Evolutionary conservation across 2,888 invertebrate genomes (phyloP).

Genomic region (Melanostoma mellinum): DNA sequence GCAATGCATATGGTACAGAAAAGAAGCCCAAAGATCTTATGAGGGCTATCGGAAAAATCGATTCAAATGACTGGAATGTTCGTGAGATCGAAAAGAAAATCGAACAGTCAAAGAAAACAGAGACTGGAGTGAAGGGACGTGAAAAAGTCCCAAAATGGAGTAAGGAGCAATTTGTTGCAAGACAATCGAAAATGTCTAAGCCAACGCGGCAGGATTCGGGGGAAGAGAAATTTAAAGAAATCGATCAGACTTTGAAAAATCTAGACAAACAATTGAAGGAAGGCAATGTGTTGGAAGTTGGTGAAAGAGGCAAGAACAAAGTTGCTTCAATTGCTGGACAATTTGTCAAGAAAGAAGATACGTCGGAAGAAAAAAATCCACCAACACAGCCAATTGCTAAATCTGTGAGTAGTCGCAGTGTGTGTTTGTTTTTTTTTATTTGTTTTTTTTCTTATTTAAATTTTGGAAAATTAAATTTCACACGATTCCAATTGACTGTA

Average conservation of each 20-base stretch:
- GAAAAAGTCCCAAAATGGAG: constrained; percentile 96
- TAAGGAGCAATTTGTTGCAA: constrained; percentile 88
- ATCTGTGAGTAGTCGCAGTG: constrained; percentile 81
- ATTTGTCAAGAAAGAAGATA: constrained; percentile 83
- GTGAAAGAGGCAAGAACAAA: constrained; percentile 87
- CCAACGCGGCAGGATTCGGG: constrained; percentile 84
- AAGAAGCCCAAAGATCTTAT: constrained; percentile 93
- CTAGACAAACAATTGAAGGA: constrained; percentile 90
- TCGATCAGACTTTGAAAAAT: constrained; percentile 88
- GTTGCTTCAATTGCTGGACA: constrained; percentile 95
- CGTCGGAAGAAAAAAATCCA: constrained; percentile 80
- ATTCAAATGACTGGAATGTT: constrained; percentile 95
- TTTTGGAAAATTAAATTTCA: constrained; percentile 21
- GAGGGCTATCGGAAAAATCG: constrained; percentile 94
- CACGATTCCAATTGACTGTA: not conserved
- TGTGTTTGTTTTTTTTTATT: constrained; percentile 50
- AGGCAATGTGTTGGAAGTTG: constrained; percentile 87
- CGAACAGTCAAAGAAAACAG: constrained; percentile 83
- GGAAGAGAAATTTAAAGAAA: constrained; percentile 86
- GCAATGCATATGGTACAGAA: constrained; percentile 83
- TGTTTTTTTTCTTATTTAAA: constrained; percentile 5
- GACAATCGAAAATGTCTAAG: constrained; percentile 87
- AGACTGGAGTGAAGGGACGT: constrained; percentile 82
- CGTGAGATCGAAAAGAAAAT: constrained; percentile 95
- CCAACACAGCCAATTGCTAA: constrained; percentile 78